Evolutionary conservation across 2,888 invertebrate species (phyloP).

Genomic region (Gandaritis pyraliata): DNA sequence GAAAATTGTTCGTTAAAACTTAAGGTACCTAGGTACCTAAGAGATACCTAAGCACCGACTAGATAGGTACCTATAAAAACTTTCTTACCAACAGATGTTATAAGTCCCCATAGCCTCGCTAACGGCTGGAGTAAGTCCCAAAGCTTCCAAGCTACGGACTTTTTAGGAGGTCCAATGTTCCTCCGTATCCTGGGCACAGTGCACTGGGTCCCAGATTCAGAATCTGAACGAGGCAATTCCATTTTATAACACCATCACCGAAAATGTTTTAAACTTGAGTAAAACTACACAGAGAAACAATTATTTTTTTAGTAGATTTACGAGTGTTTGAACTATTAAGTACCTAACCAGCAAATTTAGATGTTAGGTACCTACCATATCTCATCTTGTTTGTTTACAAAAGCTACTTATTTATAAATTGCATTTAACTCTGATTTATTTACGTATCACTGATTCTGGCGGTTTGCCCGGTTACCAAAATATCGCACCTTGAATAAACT

Average conservation of each 20-base stretch:
- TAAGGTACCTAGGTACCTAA: not conserved
- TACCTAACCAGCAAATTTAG: too few species aligned
- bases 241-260: conserved; percentile 49
- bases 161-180: conserved; percentile 54
- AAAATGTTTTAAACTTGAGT: not conserved
- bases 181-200: conserved; percentile 54
- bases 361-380: too few species aligned
- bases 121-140: conserved; percentile 78
- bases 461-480: conserved; percentile 71
- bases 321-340: too few species aligned
- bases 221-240: conserved; percentile 58
- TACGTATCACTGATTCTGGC: conserved; percentile 60
- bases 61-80: conserved; percentile 16
- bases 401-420: conserved; percentile 32
- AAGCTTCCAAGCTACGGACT: conserved; percentile 66
- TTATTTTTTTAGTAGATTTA: not conserved
- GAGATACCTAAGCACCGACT: too few species aligned
- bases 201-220: conserved; percentile 52
- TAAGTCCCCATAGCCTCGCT: conserved; percentile 75
- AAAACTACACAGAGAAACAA: not conserved
- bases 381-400: conserved; percentile 49
- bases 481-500: conserved; percentile 66
- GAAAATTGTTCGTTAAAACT: too few species aligned
- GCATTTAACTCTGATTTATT: conserved; percentile 40
- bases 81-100: conserved; percentile 76